Base-by-base conservation (phyloP, 2,113 vertebrate species). In the Indicator maculatus region DNA sequence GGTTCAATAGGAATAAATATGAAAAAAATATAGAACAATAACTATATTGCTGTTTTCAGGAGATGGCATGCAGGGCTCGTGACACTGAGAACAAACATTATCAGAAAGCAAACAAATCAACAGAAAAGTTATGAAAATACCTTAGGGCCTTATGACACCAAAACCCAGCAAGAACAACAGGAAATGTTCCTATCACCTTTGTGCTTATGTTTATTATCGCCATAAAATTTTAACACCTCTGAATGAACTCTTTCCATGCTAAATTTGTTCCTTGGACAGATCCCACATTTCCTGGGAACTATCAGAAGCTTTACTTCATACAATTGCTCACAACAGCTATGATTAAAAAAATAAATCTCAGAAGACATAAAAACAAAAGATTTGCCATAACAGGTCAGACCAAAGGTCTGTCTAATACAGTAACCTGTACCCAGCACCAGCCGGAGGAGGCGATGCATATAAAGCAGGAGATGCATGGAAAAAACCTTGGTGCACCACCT, bases 261-360 rank as follows among this genome's bases (percentile, higher is more conserved):
- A 85, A 89, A 74, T 76, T 74, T 7, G 13, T 83, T 70, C 13
- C 5, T 83, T 73, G 60, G 76, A 76, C 26, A 44, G 12, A 55
- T 28, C 14, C 28, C 26, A 23, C 3, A 24, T 70, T 92, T 84
- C 39, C 60, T 28, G 45, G 63, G 38, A 72, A 56, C 50, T 76
- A 44, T 70, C 31, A 63, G 30, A 55, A 82, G 15, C 23, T 73
- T 64, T 84, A 59, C 6, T 66, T 69, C 33, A 36, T 45, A 28
- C 8, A 69, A 16, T 36, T 76, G 28, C 44, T 93, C n/a, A 23
- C 44, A 89, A 70, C 9, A 76, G 6, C 45, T 77, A 27, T 90
- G 55, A 85, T 85, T 82, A 66, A 82, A 94, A 89, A 79, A 82
- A 86, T 73, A 79, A 91, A 94, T 86, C 71, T 87, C 52, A 56